Base-by-base conservation (phyloP, 2,113 vertebrate species). In the Mystacornis crossleyi region DNA sequence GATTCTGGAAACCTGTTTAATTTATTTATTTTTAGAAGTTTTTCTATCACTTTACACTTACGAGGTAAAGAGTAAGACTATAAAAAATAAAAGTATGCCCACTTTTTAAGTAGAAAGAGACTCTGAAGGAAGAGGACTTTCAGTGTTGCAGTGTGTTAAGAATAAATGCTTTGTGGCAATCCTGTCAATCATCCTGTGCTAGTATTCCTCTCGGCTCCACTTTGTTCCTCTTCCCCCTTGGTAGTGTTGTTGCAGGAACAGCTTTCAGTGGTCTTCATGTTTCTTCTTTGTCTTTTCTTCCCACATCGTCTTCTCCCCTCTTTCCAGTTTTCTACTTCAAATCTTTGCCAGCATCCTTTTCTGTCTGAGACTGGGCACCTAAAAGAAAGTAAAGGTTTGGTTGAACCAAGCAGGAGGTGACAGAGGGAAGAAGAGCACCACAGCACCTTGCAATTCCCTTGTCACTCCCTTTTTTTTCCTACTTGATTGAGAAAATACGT, bases 151-250 rank as follows among this genome's bases (percentile, higher is more conserved):
- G 6, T 78, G 21, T 80, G 16, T 86, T 67, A 83, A 83, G 47
- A 72, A 67, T 57, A 67, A 66, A 58, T 51, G 7, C 2, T 4
- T 85, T 71, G 54, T 18, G 38, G 33, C 45, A 71, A 6, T 64
- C 34, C 43, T 93, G 78, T 53, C 70, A 81, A 7, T 82, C 81
- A 90, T 72, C 15, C 31, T 86, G 61, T 60, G 61, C 84, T 95
- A 82, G 34, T 75, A 17, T 79, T 93, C 29, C 67, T 71, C 28
- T 69, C 60, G 8, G 10, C 42, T 95, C 31, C 17, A 18, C 61
- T 83, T 77, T 75, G 13, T 71, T 96, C 10, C 42, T 91, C 24
- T 77, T 80, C 21, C 15, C 14, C 1, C 29, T 83, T 0, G 0
- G 21, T 61, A 75, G 61, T 57, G 3, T 38, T 57, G 26, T 67